Base-by-base conservation (phyloP, 1,140 invertebrate species). In the Rhizoglyphus robini region DNA sequence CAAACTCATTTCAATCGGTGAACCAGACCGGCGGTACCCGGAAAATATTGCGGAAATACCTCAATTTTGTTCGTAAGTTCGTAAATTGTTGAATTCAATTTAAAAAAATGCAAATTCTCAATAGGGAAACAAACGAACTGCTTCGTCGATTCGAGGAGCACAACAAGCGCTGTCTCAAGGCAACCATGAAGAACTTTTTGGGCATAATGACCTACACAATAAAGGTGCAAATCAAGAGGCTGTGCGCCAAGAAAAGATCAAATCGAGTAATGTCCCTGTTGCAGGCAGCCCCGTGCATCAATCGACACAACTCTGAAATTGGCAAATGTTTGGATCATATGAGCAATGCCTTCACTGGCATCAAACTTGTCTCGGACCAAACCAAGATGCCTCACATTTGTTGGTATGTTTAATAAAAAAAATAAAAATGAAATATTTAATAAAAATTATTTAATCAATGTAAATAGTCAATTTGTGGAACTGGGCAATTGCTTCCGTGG, bases 401-500 rank as follows among this genome's bases (percentile, higher is more conserved):
- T 38, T 63, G 48, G 47, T 49, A 49, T 20, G 47, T 49, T 5
- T 4, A 5, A 11, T 5, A 20, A 49, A n/a, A n/a, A n/a, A n/a
- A n/a, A n/a, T n/a, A n/a, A n/a, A n/a, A n/a, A n/a, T n/a, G n/a
- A n/a, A n/a, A n/a, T n/a, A n/a, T n/a, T n/a, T n/a, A n/a, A n/a
- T n/a, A 11, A 11, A 41, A 41, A 8, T 18, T 41, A 41, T 41
- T 41, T n/a, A n/a, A n/a, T n/a, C n/a, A n/a, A n/a, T n/a, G n/a
- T n/a, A n/a, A n/a, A n/a, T 49, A 49, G 61, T 64, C 62, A 63
- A 59, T 63, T n/a, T 34, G 62, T 63, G 13, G n/a, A 63, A 20
- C 18, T 63, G 1, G 11, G 13, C 25, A 8, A 63, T n/a, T 63
- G 62, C 31, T 63, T 63, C 18, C 25, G 5, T 27, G 15, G 29